Evolutionary conservation across 2,113 vertebrate species (phyloP), one percentile per base, ranked within the genome.

Genomic region (Gadus chalcogrammus): DNA sequence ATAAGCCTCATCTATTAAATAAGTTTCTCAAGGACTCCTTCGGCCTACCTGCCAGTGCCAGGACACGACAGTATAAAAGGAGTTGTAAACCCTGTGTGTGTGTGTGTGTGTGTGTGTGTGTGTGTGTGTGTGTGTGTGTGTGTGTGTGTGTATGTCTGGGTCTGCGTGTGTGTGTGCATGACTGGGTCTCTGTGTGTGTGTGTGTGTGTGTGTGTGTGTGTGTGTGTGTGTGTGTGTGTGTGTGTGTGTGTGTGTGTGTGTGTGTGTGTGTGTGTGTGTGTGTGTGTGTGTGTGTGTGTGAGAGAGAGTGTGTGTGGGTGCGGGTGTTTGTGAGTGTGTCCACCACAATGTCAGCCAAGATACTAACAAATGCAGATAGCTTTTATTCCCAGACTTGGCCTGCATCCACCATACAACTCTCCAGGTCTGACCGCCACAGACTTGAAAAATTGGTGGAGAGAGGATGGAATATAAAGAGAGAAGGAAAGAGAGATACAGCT

Each of bases 311-410:
- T 24, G 73, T n/a, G 72, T 63, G 65, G 72, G 71, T 74, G 79
- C 63, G 72, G 72, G 64, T 65, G 64, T 42, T 16, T 67, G 63
- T 63, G 73, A 78, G 77, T 79, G 82, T 71, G 67, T 75, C 79
- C 77, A 76, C 75, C 69, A 83, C 88, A 91, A 90, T 90, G 90
- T 91, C 89, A 91, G 90, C 91, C 91, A 92, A 91, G 86, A 85
- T 72, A 84, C 86, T 88, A 90, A 91, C 85, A 88, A 73, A 80
- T 74, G 73, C 72, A 73, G 71, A 80, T 78, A 74, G 86, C 83
- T 89, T 90, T 92, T 90, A 91, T 89, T 88, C 80, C 4, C 9
- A 81, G 69, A 61, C 78, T 90, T 92, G 90, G 89, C 84, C 71
- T 38, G 71, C 70, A 82, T 90, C 88, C 89, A 91, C 80, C 68